Conservation (phyloP, 1,140 invertebrate species). For the Steinernema feltiae region DNA sequence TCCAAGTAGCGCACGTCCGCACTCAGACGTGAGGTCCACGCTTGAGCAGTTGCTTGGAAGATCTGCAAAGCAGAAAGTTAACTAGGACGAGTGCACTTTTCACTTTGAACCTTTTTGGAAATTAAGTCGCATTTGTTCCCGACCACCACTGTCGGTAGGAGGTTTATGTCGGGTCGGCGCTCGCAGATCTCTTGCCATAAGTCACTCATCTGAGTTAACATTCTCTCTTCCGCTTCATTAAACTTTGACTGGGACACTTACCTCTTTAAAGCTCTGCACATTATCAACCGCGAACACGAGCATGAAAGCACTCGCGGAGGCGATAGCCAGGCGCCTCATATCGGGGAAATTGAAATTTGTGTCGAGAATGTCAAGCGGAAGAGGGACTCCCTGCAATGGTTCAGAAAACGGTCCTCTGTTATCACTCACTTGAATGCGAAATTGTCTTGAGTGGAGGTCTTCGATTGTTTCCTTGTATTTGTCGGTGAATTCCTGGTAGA, state of each 20-base stretch:
- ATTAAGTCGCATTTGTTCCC: conserved; percentile 42
- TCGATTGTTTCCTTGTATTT: conserved; percentile 81
- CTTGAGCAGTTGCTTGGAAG: conserved; percentile 45
- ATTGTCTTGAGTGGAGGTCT: conserved; percentile 79
- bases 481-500: conserved; percentile 76
- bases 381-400: conserved; percentile 35
- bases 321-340: conserved; percentile 75
- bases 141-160: conserved; percentile 42
- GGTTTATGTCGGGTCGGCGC: conserved; percentile 30
- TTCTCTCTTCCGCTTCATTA: not conserved
- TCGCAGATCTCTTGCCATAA: conserved; percentile 44
- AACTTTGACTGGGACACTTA: conserved; percentile 16
- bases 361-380: conserved; percentile 74
- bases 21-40: conserved; percentile 44
- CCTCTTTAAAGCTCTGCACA: conserved; percentile 53
- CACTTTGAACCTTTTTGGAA: conserved; percentile 36
- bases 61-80: conserved; percentile 30
- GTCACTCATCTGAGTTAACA: conserved; percentile 43
- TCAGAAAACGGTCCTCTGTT: not conserved
- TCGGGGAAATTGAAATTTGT: conserved; percentile 82
- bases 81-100: too few relatives aligned
- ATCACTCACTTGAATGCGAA: conserved; percentile 65
- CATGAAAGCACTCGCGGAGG: conserved; percentile 80
- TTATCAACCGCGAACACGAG: conserved; percentile 79
- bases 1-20: conserved; percentile 43